Evolutionary conservation across 2,888 invertebrate species (phyloP), one percentile per base, ranked within the genome.

Genomic region (Lampropteryx suffumata): DNA sequence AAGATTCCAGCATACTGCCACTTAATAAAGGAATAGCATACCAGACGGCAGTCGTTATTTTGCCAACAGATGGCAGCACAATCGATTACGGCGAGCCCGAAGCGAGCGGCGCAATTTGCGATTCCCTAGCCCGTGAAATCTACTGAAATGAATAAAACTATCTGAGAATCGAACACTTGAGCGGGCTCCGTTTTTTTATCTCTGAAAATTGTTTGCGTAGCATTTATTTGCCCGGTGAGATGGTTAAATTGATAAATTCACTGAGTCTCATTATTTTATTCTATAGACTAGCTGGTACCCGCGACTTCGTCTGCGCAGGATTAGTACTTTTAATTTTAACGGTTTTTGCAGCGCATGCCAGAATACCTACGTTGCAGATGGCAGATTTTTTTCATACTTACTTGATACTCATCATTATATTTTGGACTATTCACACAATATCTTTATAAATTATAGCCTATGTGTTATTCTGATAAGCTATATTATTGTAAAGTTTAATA

Each of bases 71-170:
- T 87, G 88, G 88, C 84, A 82, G 86, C 79, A 79, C 84, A 86
- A 86, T 87, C 86, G 84, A 86, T 86, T 83, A 80, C 79, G 73
- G 60, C 66, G 71, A 76, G 79, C 72, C 65, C 71, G 72, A 69
- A 82, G 78, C 77, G 79, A 79, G 71, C 79, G 75, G 79, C 68
- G 84, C 88, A 87, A 86, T 88, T 87, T 85, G 85, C 80, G 83
- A 82, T 69, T 71, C 79, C 64, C 71, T 79, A 84, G 79, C 68
- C 81, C 85, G 82, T 84, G 72, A 88, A 87, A 88, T 87, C 84
- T 84, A 86, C 82, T 84, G 82, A 84, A 87, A 86, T 85, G 87
- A 86, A 87, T 87, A 85, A 86, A 87, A 87, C 86, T 87, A 87
- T 84, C 79, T 67, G 67, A 77, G 76, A 77, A 77, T 69, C 72